phyloP scores from a whole-genome alignment of 2,113 vertebrate species.

The Vicugna pacos region DNA sequence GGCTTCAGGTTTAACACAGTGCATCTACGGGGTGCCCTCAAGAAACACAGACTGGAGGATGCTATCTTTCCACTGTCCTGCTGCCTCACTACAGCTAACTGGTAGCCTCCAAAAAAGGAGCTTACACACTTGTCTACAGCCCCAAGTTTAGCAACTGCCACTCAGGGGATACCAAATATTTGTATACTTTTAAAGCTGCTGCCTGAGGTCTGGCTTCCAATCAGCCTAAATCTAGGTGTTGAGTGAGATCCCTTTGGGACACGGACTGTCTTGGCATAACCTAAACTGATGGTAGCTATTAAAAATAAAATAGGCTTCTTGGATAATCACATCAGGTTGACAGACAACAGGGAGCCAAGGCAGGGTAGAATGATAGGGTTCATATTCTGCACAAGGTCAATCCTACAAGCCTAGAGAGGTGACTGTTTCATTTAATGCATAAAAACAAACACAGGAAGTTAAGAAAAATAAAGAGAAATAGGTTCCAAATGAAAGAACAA shows the following conservation, averaged over 20 bases:
- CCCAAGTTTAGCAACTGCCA: background rate
- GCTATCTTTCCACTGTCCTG: background rate
- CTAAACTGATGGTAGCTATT: background rate
- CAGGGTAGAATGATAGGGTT: background rate
- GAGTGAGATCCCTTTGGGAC: background rate
- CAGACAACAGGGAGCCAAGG: background rate
- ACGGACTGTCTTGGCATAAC: background rate
- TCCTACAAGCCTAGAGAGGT: background rate
- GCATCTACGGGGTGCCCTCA: background rate
- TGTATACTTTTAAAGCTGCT: background rate
- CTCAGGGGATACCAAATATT: background rate
- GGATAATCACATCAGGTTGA: background rate
- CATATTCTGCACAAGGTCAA: background rate
- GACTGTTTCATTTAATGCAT: background rate
- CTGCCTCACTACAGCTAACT: background rate
- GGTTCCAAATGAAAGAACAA: background rate
- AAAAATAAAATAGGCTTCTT: background rate
- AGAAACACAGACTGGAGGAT: background rate
- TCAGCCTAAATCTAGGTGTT: background rate
- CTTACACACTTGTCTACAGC: background rate
- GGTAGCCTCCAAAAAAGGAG: background rate
- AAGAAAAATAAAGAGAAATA: background rate
- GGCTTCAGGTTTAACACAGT: background rate
- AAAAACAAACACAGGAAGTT: background rate
- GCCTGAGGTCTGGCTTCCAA: background rate